phyloP scores from a whole-genome alignment of 2,797 vertebrate species.

The Megaceryle alcyon region DNA sequence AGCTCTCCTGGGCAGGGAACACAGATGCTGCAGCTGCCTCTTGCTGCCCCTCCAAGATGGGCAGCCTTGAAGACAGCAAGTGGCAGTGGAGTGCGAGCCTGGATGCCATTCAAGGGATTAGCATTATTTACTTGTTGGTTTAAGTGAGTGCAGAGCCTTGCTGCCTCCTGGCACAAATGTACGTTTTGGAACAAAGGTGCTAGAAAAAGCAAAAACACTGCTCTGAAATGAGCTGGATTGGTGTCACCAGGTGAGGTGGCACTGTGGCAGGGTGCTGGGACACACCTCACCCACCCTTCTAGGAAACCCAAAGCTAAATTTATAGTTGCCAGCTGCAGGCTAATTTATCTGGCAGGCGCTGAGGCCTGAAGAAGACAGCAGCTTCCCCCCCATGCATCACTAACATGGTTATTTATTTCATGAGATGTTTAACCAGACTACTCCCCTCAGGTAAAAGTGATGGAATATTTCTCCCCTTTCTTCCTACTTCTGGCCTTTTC shows the following conservation, averaged over 20 bases:
- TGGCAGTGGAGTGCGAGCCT: not conserved
- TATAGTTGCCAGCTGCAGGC: not conserved
- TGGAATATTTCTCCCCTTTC: not conserved
- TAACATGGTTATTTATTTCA: not conserved
- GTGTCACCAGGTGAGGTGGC: fast-evolving
- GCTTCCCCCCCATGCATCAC: not conserved
- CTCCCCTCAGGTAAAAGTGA: not conserved
- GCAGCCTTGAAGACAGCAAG: not conserved
- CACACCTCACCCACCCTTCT: not conserved
- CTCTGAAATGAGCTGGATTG: not conserved
- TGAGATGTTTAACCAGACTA: not conserved
- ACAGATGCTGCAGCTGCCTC: not conserved
- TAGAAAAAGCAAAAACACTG: not conserved
- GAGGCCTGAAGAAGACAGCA: not conserved
- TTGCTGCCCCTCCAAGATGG: not conserved
- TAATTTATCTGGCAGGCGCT: not conserved
- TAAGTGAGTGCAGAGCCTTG: not conserved
- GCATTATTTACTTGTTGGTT: not conserved
- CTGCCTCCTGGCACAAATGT: not conserved
- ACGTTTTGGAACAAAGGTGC: fast-evolving
- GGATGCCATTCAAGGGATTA: not conserved
- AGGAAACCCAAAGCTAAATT: not conserved
- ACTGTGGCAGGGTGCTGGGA: not conserved
- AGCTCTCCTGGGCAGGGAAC: not conserved
- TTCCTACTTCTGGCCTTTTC: not conserved